phyloP scores from a whole-genome alignment of 2,888 invertebrate genomes.

The Entomobrya proxima region DNA sequence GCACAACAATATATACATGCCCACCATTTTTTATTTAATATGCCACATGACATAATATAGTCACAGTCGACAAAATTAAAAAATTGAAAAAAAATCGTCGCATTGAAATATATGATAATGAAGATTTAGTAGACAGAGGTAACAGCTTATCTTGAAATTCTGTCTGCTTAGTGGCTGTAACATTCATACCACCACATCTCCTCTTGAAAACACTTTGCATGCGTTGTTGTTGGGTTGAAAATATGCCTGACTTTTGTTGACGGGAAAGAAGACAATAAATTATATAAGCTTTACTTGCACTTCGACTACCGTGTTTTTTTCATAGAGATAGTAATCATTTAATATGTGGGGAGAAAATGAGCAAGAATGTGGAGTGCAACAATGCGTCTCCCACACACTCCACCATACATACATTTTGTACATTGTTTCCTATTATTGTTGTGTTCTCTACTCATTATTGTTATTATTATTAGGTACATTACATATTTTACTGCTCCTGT shows the following conservation, averaged over 20 bases:
- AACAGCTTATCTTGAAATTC: background rate
- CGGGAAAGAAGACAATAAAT: background rate
- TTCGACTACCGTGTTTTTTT: too few species aligned
- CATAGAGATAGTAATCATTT: too few species aligned
- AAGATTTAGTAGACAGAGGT: background rate
- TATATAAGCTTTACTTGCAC: too few species aligned
- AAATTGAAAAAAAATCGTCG: constrained; percentile 33
- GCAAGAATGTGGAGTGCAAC: background rate
- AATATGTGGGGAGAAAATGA: too few species aligned
- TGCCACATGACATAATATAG: constrained; percentile 42
- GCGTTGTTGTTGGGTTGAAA: background rate
- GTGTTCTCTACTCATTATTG: background rate
- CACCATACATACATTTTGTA: background rate
- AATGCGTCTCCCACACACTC: background rate
- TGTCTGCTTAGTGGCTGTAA: background rate
- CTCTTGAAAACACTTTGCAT: background rate
- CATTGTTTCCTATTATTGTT: background rate
- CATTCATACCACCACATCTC: too few species aligned
- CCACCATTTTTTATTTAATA: constrained; percentile 15
- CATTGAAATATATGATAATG: constrained; percentile 29
- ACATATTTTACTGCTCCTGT: background rate
- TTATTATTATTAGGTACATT: constrained; percentile 20
- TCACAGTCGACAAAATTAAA: constrained; percentile 25
- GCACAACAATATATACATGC: background rate
- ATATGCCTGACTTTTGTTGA: background rate